A percentile compares a stretch with the other conserved stretches of the same genome.
These are phyloP conservation scores for Melangyna quadrimaculata DNA, from an alignment of 2,888 invertebrate species.

Conservation along the genomic window DNA sequence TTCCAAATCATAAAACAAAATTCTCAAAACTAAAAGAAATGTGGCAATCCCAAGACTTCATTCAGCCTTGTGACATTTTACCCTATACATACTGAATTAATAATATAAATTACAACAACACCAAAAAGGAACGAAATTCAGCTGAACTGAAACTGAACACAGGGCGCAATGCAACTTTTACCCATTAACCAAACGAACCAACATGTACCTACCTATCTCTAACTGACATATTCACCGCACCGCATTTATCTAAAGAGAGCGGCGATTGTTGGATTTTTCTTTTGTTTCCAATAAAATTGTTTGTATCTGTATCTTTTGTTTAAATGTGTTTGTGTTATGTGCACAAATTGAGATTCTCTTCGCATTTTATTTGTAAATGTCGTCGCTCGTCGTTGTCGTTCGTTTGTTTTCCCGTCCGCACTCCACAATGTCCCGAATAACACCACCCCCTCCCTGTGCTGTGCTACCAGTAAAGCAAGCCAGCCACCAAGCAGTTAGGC, in stretches of 20 bases:
- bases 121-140: neutral
- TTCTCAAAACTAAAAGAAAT: neutral
- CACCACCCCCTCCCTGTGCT: no score
- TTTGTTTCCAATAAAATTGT: slow-evolving; percentile 35
- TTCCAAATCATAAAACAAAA: neutral
- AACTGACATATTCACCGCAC: slow-evolving; percentile 48
- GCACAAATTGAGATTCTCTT: slow-evolving; percentile 44
- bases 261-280: slow-evolving; percentile 48
- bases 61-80: neutral
- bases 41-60: neutral
- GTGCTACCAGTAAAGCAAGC: no score
- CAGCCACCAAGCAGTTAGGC: no score
- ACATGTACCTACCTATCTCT: slow-evolving; percentile 27
- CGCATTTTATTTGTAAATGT: slow-evolving; percentile 63
- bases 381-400: slow-evolving; percentile 12
- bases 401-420: neutral
- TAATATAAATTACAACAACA: neutral
- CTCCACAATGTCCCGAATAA: neutral
- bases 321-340: slow-evolving; percentile 40
- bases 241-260: slow-evolving; percentile 64
- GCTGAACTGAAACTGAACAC: neutral
- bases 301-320: slow-evolving; percentile 33
- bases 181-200: slow-evolving; percentile 3
- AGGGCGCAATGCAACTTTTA: slow-evolving; percentile 22
- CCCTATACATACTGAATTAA: neutral